A percentile compares a stretch with the other conserved stretches of the same genome.
Evolutionary conservation across 35 echinoderm and acorn worm species (phyloP).

Genomic region (Antedon bifida): DNA sequence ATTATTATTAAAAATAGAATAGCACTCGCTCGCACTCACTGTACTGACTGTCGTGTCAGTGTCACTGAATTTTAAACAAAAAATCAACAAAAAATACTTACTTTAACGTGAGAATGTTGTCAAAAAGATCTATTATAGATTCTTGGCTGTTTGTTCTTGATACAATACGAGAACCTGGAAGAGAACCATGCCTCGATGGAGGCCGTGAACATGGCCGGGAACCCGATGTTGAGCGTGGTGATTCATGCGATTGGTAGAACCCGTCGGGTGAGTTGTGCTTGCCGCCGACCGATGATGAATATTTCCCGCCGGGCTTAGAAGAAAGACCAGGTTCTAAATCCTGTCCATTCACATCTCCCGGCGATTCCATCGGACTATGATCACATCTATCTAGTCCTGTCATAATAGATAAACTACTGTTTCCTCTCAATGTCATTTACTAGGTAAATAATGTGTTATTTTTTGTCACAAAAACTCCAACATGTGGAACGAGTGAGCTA

Average conservation of each 20-base stretch:
- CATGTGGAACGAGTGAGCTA: background rate
- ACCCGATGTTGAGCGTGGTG: conserved; percentile 42
- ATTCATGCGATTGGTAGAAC: background rate
- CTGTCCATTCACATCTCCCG: background rate
- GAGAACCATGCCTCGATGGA: conserved; percentile 2
- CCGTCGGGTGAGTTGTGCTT: background rate
- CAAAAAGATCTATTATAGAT: conserved; percentile 90
- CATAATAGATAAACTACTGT: background rate
- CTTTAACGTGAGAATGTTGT: conserved; percentile 5
- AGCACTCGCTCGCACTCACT: too few relatives aligned
- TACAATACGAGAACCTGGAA: conserved; percentile 40
- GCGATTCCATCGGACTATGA: background rate
- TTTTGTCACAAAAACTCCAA: background rate
- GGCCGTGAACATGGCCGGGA: conserved; percentile 10
- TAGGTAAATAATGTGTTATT: background rate
- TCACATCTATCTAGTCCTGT: background rate
- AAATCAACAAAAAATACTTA: background rate
- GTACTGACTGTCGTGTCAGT: too few relatives aligned
- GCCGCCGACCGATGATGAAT: background rate
- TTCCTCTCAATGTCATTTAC: background rate
- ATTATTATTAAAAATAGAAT: too few relatives aligned
- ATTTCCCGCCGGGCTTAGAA: background rate
- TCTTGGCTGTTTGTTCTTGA: conserved; percentile 89
- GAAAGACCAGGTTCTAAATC: background rate
- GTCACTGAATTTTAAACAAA: too few relatives aligned